phyloP scores from a whole-genome alignment of 2,113 vertebrate species.

The Etheostoma spectabile region DNA sequence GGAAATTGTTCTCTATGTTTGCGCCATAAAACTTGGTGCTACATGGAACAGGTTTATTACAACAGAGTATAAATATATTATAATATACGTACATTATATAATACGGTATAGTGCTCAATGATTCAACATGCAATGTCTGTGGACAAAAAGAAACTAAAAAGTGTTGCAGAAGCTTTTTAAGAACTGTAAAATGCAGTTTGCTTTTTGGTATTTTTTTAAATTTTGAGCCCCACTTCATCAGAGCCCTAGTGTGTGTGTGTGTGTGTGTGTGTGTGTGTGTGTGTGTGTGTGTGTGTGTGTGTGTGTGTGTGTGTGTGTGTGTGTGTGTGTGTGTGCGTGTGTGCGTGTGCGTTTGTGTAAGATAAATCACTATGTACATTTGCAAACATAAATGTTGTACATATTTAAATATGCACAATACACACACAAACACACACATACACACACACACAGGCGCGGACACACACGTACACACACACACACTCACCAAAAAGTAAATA shows the following conservation, averaged over 20 bases:
- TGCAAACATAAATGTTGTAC: too few species aligned
- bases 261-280: too few species aligned
- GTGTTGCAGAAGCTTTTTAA: background rate
- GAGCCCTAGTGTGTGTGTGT: background rate
- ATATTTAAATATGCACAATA: too few species aligned
- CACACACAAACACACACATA: too few species aligned
- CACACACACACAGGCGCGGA: background rate
- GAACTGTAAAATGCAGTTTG: background rate
- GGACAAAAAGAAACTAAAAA: background rate
- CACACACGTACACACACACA: background rate
- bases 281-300: too few species aligned
- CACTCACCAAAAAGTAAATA: background rate
- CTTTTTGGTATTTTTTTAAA: background rate
- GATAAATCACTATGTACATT: too few species aligned
- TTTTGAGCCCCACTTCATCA: background rate
- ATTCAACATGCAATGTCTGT: constrained; percentile 26
- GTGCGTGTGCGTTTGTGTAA: too few species aligned
- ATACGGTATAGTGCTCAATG: background rate
- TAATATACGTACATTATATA: background rate
- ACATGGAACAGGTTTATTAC: constrained; percentile 38
- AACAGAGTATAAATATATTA: background rate
- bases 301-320: too few species aligned
- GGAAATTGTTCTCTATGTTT: constrained; percentile 45
- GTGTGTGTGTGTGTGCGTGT: too few species aligned
- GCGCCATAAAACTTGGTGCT: constrained; percentile 50